These are phyloP conservation scores for Centropyge bicolor DNA, from an alignment of 2,797 vertebrate species.

Conservation along the genomic window DNA sequence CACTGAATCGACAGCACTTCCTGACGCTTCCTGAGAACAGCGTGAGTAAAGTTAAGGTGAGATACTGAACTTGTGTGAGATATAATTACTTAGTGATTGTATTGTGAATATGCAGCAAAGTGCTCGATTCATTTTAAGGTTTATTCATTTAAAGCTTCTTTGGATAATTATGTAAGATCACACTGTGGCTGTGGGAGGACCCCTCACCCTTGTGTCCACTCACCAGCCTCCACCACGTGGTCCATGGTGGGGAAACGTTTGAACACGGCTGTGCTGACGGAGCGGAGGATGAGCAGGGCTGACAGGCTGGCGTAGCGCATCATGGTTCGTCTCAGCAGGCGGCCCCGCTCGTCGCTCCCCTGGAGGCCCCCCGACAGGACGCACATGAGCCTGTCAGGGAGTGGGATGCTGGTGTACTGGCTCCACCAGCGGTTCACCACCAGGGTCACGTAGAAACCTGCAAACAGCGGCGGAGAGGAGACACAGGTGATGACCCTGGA, in stretches of 20 bases:
- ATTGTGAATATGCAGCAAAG: background rate
- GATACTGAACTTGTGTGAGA: too few relatives aligned
- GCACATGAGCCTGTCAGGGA: slow-evolving; percentile 91
- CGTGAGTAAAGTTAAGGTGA: too few relatives aligned
- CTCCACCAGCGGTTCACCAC: slow-evolving; percentile 95
- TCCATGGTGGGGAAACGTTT: slow-evolving; percentile 93
- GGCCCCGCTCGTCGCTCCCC: slow-evolving; percentile 88
- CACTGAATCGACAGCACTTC: background rate
- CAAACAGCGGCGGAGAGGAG: background rate
- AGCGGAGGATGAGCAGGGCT: slow-evolving; percentile 89
- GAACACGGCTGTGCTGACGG: slow-evolving; percentile 90
- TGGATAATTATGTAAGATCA: background rate
- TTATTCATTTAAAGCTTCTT: background rate
- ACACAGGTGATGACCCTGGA: background rate
- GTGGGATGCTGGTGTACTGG: slow-evolving; percentile 91
- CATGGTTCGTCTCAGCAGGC: slow-evolving; percentile 89
- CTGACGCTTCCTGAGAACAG: slow-evolving; percentile 1
- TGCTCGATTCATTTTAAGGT: background rate
- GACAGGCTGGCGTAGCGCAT: slow-evolving; percentile 91
- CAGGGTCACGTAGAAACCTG: slow-evolving; percentile 93
- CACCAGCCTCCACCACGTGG: slow-evolving; percentile 92
- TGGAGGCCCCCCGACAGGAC: slow-evolving; percentile 87
- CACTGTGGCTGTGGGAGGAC: background rate
- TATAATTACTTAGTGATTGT: too few relatives aligned
- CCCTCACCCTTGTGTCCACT: slow-evolving; percentile 32